Conservation (phyloP, 2,113 vertebrate genomes). For the Cochlearius cochlearius region DNA sequence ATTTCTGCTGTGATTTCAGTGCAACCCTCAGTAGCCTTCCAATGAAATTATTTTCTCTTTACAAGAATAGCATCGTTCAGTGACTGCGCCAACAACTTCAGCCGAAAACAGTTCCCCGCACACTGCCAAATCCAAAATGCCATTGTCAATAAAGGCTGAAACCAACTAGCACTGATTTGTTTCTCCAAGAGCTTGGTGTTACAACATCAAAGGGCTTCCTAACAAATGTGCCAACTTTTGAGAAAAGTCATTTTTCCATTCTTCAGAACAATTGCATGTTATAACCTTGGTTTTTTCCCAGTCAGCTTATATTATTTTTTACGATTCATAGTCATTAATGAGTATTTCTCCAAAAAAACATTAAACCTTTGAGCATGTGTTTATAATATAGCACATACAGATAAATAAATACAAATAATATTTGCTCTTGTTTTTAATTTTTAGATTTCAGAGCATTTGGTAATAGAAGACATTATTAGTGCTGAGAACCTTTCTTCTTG, state of each 20-base stretch:
- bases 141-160: not conserved
- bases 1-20: not conserved
- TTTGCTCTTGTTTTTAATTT: not conserved
- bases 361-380: not conserved
- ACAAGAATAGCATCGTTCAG: not conserved
- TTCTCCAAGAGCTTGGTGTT: not conserved
- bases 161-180: not conserved
- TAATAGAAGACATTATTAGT: not conserved
- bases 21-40: not conserved
- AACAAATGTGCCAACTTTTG: not conserved
- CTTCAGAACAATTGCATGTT: not conserved
- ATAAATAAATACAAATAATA: not conserved
- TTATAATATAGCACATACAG: not conserved
- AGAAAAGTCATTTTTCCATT: not conserved
- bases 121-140: conserved; percentile 19
- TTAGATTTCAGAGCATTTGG: not conserved
- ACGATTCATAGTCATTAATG: not conserved
- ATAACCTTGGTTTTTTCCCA: not conserved
- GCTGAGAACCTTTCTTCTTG: not conserved
- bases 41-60: not conserved
- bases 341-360: not conserved
- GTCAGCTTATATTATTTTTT: not conserved
- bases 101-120: not conserved
- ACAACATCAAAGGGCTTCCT: not conserved
- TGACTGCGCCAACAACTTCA: conserved; percentile 5